phyloP scores from a whole-genome alignment of 2,113 vertebrate genomes.

The Nerophis ophidion region DNA sequence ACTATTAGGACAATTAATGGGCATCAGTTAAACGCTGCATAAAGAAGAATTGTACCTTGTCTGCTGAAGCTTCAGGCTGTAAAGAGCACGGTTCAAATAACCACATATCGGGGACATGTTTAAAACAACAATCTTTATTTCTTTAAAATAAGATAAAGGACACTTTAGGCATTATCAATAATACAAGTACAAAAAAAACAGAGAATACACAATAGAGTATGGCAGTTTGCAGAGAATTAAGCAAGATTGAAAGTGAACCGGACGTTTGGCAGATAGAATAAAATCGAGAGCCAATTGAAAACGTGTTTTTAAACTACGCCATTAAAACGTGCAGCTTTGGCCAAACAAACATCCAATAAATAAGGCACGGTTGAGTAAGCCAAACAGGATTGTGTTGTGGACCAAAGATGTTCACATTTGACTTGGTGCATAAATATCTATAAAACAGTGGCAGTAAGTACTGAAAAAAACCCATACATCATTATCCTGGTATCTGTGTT shows the following conservation, averaged over 20 bases:
- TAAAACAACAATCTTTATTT: constrained; percentile 90
- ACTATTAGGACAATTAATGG: constrained; percentile 38
- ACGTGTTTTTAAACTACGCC: constrained; percentile 29
- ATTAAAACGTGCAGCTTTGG: constrained; percentile 51
- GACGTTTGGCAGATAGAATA: constrained; percentile 29
- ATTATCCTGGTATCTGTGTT: constrained; percentile 22
- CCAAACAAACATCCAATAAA: constrained; percentile 57
- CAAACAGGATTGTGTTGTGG: constrained; percentile 19
- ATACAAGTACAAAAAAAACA: constrained; percentile 84
- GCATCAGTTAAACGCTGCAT: constrained; percentile 26
- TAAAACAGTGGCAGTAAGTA: constrained; percentile 47
- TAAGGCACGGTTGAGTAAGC: constrained; percentile 41
- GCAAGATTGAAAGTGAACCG: constrained; percentile 40
- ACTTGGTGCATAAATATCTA: constrained; percentile 66
- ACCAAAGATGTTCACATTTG: constrained; percentile 56
- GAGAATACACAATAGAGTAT: constrained; percentile 78
- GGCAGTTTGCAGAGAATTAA: constrained; percentile 42
- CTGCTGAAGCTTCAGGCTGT: neutral
- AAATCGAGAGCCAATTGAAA: neutral
- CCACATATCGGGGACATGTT: constrained; percentile 30
- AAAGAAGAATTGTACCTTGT: constrained; percentile 4
- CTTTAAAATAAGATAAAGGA: constrained; percentile 89
- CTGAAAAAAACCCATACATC: constrained; percentile 29
- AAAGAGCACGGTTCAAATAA: neutral
- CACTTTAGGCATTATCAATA: constrained; percentile 78